These are phyloP conservation scores for Thryonomys swinderianus DNA, from an alignment of 2,113 vertebrate species.

Conservation along the genomic window DNA sequence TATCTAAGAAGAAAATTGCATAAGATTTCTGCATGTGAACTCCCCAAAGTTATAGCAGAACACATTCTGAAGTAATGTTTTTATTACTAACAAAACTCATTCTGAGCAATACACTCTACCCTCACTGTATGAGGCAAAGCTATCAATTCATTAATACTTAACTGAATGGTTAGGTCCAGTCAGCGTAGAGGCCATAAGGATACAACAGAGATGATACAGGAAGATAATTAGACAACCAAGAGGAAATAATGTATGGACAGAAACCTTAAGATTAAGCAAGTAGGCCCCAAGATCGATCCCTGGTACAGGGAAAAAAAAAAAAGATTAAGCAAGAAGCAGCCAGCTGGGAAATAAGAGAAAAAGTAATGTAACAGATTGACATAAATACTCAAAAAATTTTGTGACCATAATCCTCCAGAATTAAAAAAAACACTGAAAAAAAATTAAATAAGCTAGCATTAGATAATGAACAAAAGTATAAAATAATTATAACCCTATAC, in stretches of 20 bases:
- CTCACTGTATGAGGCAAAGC: background rate
- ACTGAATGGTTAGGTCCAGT: background rate
- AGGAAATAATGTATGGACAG: background rate
- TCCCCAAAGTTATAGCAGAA: background rate
- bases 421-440: background rate
- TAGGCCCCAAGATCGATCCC: background rate
- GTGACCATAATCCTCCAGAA: background rate
- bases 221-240: background rate
- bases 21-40: background rate
- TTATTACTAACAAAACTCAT: constrained; percentile 19
- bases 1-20: background rate
- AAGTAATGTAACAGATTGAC: background rate
- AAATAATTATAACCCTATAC: background rate
- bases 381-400: constrained; percentile 2
- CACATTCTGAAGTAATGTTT: background rate
- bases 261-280: background rate
- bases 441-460: background rate
- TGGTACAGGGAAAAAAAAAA: too few relatives aligned
- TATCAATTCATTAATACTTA: background rate
- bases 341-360: background rate
- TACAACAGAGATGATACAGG: background rate
- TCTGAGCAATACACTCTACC: background rate
- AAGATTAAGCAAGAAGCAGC: background rate
- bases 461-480: background rate
- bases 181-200: background rate